Conservation (phyloP, 2,888 invertebrate species). For the Scaptomyza polygonia region DNA sequence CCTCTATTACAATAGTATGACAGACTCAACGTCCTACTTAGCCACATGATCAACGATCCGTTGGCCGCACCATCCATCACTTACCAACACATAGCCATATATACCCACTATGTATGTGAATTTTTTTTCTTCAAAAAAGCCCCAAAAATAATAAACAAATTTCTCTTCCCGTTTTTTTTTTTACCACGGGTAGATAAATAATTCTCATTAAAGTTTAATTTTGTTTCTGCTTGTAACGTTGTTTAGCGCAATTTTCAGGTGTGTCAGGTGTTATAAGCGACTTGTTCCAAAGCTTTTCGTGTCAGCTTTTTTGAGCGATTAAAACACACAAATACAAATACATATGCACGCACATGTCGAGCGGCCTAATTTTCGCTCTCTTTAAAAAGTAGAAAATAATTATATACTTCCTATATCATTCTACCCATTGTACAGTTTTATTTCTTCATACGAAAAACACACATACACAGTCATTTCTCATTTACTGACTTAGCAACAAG, state of each 20-base stretch:
- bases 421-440: constrained; percentile 72
- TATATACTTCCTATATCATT: constrained; percentile 35
- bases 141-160: constrained; percentile 9
- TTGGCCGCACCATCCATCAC: constrained; percentile 21
- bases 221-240: too few species aligned
- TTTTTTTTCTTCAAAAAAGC: constrained; percentile 29
- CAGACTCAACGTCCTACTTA: constrained; percentile 2
- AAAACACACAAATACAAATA: constrained; percentile 13
- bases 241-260: too few species aligned
- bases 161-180: constrained; percentile 12
- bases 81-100: not conserved
- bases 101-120: not conserved
- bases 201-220: too few species aligned
- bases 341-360: constrained; percentile 1
- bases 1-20: constrained; percentile 8
- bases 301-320: constrained; percentile 39
- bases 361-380: constrained; percentile 35
- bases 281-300: constrained; percentile 28
- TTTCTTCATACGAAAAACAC: constrained; percentile 17
- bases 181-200: too few species aligned
- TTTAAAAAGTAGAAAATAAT: constrained; percentile 31
- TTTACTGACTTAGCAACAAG: constrained; percentile 75
- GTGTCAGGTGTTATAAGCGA: constrained; percentile 32
- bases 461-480: constrained; percentile 33
- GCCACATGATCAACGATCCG: constrained; percentile 47